Conservation (phyloP, 2,888 invertebrate species). For the Halictus quadricinctus region DNA sequence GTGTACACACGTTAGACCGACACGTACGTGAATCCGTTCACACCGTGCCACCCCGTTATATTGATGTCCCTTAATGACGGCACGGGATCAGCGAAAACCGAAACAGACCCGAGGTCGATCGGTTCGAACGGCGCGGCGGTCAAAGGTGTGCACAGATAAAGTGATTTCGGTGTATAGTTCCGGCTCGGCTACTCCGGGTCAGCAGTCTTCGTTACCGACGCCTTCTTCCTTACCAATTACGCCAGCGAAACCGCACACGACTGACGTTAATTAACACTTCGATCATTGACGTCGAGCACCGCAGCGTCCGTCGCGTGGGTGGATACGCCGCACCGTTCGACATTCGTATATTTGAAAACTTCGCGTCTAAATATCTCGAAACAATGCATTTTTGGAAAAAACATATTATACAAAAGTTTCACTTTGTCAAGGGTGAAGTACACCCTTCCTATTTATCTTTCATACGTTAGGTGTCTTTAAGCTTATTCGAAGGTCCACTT, state of each 20-base stretch:
- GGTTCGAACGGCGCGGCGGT: constrained; percentile 6
- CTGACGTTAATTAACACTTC: constrained; percentile 54
- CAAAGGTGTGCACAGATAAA: constrained; percentile 41
- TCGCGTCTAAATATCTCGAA: not conserved
- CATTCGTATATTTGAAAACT: no score
- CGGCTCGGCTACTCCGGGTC: not conserved
- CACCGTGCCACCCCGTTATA: constrained; percentile 54
- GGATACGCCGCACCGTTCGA: no score
- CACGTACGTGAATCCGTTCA: constrained; percentile 2
- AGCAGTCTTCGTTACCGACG: not conserved
- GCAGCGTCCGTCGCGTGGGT: not conserved
- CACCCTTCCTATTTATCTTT: no score
- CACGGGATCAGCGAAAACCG: not conserved
- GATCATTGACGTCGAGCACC: constrained; percentile 42
- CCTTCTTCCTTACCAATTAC: constrained; percentile 32
- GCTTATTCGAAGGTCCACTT: no score
- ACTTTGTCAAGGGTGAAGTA: no score
- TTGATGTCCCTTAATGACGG: constrained; percentile 62
- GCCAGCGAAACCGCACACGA: not conserved
- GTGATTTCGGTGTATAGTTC: constrained; percentile 19
- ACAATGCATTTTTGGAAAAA: not conserved
- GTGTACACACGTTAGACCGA: constrained; percentile 33
- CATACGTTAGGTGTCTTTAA: no score
- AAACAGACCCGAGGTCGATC: constrained; percentile 13
- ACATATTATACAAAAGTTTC: no score